Conservation (phyloP, 2,113 vertebrate genomes). For the Pseudopipra pipra region DNA sequence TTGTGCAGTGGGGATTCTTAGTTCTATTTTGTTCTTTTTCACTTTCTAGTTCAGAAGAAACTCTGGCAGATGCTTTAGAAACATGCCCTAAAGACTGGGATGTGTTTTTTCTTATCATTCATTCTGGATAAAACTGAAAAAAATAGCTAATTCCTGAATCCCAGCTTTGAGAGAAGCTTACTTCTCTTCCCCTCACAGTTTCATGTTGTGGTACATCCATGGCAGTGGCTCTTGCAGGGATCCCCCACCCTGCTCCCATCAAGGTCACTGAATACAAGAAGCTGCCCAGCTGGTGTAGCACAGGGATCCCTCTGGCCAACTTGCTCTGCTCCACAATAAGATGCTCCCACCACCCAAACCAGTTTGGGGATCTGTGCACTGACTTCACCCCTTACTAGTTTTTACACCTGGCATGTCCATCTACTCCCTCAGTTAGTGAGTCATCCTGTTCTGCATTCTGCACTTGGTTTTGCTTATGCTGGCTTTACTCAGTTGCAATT, state of each 20-base stretch:
- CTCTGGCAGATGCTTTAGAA: background rate
- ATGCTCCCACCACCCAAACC: background rate
- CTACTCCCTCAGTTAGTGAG: background rate
- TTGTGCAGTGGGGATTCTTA: slow-evolving; percentile 6
- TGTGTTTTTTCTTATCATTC: background rate
- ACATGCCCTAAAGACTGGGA: background rate
- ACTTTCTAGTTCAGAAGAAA: slow-evolving; percentile 28
- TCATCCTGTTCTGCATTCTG: background rate
- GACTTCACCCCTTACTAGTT: background rate
- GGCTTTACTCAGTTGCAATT: background rate
- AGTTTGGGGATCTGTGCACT: background rate
- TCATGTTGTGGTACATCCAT: background rate
- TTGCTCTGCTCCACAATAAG: background rate
- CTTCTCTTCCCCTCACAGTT: background rate
- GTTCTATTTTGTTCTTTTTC: background rate
- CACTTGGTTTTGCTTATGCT: background rate
- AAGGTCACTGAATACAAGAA: background rate
- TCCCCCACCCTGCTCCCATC: background rate
- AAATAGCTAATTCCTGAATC: background rate
- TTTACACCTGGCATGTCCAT: background rate
- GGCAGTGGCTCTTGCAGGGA: background rate
- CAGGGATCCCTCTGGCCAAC: background rate
- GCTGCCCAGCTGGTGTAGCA: accelerated
- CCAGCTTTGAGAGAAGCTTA: background rate
- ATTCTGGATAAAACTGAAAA: background rate